Evolutionary conservation across 2,113 vertebrate genomes (phyloP), one percentile per base, ranked within the genome.

Genomic region (Tor tambroides): DNA sequence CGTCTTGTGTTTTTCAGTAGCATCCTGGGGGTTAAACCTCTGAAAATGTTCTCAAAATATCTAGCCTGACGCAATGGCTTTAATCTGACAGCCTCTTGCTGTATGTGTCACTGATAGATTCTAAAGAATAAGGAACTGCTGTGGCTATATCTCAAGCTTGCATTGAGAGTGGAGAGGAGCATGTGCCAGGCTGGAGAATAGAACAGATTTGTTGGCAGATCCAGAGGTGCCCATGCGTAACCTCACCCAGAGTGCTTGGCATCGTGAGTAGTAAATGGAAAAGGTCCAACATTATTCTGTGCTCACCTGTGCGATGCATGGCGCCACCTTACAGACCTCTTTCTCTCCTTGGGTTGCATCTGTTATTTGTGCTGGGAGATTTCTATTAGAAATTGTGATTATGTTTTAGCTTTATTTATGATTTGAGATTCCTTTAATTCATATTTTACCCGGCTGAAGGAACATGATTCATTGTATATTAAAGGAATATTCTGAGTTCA

Each of bases 151-250:
- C 83, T 87, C 43, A 83, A 30, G 56, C 83, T 76, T 38, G 83
- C 63, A 15, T 76, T 19, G 30, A 65, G 54, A 78, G 80, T 23
- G 51, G 41, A 32, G 46, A 74, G 51, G 69, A 59, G 32, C 82
- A 59, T 2, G 69, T 74, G 65, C 43, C 72, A 77, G 28, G 30
- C 23, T 43, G 49, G 43, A 67, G 84, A 75, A 76, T 67, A 41
- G 56, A 88, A 54, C 54, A 51, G 79, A 85, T 85, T 85, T 85
- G 80, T 30, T 59, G 76, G 75, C 87, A 81, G 83, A 85, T 85
- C 35, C 51, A 80, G 83, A 75, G 67, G 87, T 83, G 77, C 54
- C 83, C 87, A 63, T 65, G 87, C 41, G n/a, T 88, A 67, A 76
- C 69, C 67, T 30, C 49, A 41, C 59, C 59, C 82, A 74, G 51